A percentile compares a stretch with the other conserved stretches of the same genome.
These are phyloP conservation scores for Epinephelus fuscoguttatus DNA, from an alignment of 2,113 vertebrate species.

Conservation along the genomic window DNA sequence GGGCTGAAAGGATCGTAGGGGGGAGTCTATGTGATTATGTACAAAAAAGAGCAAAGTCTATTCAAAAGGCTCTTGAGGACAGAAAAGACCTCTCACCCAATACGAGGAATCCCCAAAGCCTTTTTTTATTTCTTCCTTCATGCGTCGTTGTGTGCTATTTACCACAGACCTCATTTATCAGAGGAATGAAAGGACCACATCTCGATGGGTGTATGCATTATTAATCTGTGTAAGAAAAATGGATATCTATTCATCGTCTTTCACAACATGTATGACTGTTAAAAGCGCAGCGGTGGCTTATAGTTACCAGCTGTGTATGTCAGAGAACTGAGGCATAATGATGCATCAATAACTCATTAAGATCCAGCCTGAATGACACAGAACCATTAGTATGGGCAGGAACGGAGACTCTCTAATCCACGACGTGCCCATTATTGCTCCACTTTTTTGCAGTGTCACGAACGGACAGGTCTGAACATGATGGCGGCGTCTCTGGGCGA, in stretches of 20 bases:
- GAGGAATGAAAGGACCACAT: conserved; percentile 46
- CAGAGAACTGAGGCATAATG: conserved; percentile 45
- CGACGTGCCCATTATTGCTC: conserved; percentile 42
- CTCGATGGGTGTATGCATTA: conserved; percentile 50
- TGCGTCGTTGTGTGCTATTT: conserved; percentile 39
- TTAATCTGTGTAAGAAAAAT: conserved; percentile 35
- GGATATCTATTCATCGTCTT: conserved; percentile 47
- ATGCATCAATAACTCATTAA: conserved; percentile 54
- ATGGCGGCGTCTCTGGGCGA: conserved; percentile 13
- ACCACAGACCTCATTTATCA: conserved; percentile 61
- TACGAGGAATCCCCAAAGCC: conserved; percentile 55
- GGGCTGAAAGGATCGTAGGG: conserved; percentile 47
- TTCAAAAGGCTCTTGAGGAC: conserved; percentile 66
- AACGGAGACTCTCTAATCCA: conserved; percentile 27
- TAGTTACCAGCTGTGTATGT: conserved; percentile 50
- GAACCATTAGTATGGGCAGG: conserved; percentile 52
- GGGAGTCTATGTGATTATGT: conserved; percentile 53
- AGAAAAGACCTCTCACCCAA: conserved; percentile 67
- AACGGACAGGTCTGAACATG: conserved; percentile 71
- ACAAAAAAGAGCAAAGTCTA: conserved; percentile 59
- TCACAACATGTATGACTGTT: conserved; percentile 42
- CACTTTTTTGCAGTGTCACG: conserved; percentile 44
- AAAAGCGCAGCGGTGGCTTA: conserved; percentile 51
- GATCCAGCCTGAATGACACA: conserved; percentile 46
- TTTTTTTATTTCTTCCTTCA: conserved; percentile 21